Evolutionary conservation across 2,113 vertebrate genomes (phyloP), one percentile per base, ranked within the genome.

Genomic region (Brachionichthys hirsutus): DNA sequence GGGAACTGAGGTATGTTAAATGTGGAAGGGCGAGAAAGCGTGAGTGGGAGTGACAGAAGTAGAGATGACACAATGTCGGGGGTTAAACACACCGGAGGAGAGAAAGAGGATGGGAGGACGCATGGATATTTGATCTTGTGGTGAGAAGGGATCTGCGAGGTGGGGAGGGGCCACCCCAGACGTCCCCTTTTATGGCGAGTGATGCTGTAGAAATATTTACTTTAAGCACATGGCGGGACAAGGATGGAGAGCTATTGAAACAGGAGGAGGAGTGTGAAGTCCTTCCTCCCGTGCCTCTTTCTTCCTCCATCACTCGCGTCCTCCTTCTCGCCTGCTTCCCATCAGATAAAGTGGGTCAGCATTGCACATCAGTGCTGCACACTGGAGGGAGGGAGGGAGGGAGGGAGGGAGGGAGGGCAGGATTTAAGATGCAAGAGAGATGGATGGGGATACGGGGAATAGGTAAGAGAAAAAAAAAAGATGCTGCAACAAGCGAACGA

Each of bases 161-260:
- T n/a, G n/a, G n/a, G n/a, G n/a, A n/a, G n/a, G 35, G 13, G 54
- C 19, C 14, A 6, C 66, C 74, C 75, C 73, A 73, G 59, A 78
- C 77, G 81, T 69, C 70, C 60, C 67, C 73, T 61, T n/a, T n/a
- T n/a, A n/a, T n/a, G n/a, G n/a, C n/a, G n/a, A n/a, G n/a, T n/a
- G n/a, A n/a, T n/a, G n/a, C 67, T 73, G 81, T 83, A 80, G 77
- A 85, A 87, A 85, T 82, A 86, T 87, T 89, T 81, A 87, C 80
- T 74, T 79, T 77, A 65, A 81, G 73, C 77, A 67, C 49, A 58
- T 38, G 62, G 53, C 52, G 73, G 71, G 73, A 75, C 58, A 62
- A 53, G 66, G 73, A 15, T 30, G 30, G 12, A n/a, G 36, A 34
- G 18, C 4, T 3, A 41, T 11, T 12, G 36, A 38, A 38, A 12